Percentiles rank a stretch among this genome's conserved stretches.
These are phyloP conservation scores for Notolabrus celidotus DNA, from an alignment of 2,797 vertebrate genomes.

Conservation along the genomic window DNA sequence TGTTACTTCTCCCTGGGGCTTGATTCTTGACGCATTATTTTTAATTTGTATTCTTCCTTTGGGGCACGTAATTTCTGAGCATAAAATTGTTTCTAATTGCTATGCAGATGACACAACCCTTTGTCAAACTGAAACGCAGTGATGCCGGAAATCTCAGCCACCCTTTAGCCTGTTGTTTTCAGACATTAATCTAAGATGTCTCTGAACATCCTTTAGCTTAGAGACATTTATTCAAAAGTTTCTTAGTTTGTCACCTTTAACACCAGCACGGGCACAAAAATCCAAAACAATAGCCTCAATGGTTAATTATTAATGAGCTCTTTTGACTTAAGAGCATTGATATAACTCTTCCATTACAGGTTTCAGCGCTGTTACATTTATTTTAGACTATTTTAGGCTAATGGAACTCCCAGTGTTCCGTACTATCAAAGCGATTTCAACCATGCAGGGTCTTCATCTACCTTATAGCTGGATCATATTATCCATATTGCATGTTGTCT, in stretches of 20 bases:
- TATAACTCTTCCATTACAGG: conserved; percentile 3
- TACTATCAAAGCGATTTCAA: conserved; percentile 11
- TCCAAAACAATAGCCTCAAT: background rate
- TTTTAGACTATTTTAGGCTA: background rate
- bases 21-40: conserved; percentile 12
- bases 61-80: conserved; percentile 34
- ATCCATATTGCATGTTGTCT: background rate
- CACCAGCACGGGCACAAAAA: background rate
- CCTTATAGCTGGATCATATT: conserved; percentile 15
- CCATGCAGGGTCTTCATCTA: conserved; percentile 6
- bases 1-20: conserved; percentile 3
- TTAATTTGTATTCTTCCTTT: conserved; percentile 39
- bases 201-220: conserved; percentile 2
- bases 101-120: conserved; percentile 52
- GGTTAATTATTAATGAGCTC: no score
- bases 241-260: conserved; percentile 9
- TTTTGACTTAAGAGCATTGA: no score
- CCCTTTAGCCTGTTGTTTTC: conserved; percentile 12
- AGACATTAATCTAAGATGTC: conserved; percentile 12
- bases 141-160: conserved; percentile 10
- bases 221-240: conserved; percentile 5
- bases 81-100: conserved; percentile 42
- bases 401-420: conserved; percentile 1
- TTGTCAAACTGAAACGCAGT: conserved; percentile 15
- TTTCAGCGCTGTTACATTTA: conserved; percentile 14